Base-by-base conservation (phyloP, 2,113 vertebrate genomes). In the Pholis gunnellus region DNA sequence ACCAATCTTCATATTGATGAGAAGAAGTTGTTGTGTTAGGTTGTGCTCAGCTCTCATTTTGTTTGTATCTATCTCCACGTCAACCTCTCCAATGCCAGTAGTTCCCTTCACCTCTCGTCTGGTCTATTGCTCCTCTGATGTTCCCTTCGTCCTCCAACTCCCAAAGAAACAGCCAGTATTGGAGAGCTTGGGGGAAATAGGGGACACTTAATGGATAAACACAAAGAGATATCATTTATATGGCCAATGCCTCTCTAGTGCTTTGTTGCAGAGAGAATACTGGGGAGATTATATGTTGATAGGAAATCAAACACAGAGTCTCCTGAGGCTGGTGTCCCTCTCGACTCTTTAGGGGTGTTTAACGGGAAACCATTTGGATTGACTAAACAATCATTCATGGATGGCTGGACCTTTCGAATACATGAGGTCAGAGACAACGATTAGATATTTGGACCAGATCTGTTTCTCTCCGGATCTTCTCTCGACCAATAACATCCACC, bases 61-160 rank as follows among this genome's bases (percentile, higher is more conserved):
- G 60, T 83, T 61, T 54, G 50, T 27, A 75, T 59, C 67, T 80
- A 65, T 86, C 66, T 85, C 80, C 71, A 81, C 59, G 64, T 81
- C 54, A 75, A 54, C 59, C 50, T 89, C 59, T 81, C 25, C 44
- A 85, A 90, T 87, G 86, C 75, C 80, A 86, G 20, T 65, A 59
- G 59, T 82, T 46, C 50, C 27, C 38, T 57, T 75, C 52, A 75
- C 67, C 78, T 31, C 72, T 72, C 29, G 17, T 73, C 75, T 65
- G 59, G 42, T 67, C 57, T 75, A 71, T 34, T 54, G 72, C 57
- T 82, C 69, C 70, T 79, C 72, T 65, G 57, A 72, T 10, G 22
- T 60, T 70, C 72, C 40, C 60, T 72, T 60, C 60, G 25, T 83
- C 75, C 48, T 71, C 29, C 20, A 44, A 27, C 38, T 72, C 66